Conservation (phyloP, 2,113 vertebrate genomes). For the Paradoxurus hermaphroditus region DNA sequence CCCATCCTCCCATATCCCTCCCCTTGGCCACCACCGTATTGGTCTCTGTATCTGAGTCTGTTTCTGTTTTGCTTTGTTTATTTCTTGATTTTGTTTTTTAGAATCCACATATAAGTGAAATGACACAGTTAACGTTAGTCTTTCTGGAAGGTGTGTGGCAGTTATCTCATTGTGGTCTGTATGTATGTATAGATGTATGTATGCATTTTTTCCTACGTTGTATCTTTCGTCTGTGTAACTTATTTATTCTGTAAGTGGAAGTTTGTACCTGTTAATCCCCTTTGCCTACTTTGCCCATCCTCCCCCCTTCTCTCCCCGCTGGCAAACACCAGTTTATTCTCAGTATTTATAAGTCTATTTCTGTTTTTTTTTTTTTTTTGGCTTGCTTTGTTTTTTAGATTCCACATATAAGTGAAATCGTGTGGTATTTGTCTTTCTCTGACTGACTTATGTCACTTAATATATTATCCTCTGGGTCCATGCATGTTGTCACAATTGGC, state of each 20-base stretch:
- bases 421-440: neutral
- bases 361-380: neutral
- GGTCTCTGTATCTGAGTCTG: neutral
- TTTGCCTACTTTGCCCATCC: neutral
- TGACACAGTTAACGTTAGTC: neutral
- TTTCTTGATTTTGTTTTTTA: neutral
- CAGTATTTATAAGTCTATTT: neutral
- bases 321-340: neutral
- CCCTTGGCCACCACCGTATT: too few species aligned
- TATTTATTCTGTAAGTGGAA: neutral
- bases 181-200: neutral
- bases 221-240: neutral
- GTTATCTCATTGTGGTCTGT: neutral
- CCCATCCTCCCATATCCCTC: neutral
- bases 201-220: neutral
- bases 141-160: neutral
- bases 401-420: neutral
- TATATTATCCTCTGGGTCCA: neutral
- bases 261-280: neutral
- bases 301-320: neutral
- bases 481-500: neutral
- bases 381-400: neutral
- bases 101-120: neutral
- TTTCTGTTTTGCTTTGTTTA: neutral
- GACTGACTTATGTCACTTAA: neutral